phyloP scores from a whole-genome alignment of 2,888 invertebrate genomes.

The Nyleta sp. region DNA sequence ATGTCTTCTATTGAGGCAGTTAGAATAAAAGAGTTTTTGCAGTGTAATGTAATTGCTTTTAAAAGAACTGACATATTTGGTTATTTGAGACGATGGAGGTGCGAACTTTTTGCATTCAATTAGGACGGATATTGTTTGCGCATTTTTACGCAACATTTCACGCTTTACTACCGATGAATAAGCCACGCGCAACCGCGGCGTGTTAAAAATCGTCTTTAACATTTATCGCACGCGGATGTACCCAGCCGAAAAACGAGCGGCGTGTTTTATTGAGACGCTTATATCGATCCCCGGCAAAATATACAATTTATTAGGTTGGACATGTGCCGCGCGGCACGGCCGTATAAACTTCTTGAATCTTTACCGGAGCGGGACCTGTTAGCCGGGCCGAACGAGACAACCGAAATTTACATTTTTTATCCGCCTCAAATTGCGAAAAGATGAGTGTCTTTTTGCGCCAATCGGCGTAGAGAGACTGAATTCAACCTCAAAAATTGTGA shows the following conservation, averaged over 20 bases:
- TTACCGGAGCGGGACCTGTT: slow-evolving; percentile 47
- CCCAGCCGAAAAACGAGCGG: slow-evolving; percentile 24
- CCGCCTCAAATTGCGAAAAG: slow-evolving; percentile 20
- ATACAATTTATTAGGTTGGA: slow-evolving; percentile 56
- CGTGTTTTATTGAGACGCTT: slow-evolving; percentile 46
- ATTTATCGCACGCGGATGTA: slow-evolving; percentile 35
- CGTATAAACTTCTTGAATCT: slow-evolving; percentile 62
- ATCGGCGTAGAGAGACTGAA: too few species aligned
- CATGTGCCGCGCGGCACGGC: slow-evolving; percentile 36
- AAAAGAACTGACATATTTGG: too few species aligned
- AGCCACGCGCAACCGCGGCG: background rate
- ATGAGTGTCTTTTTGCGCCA: background rate
- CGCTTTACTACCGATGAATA: too few species aligned
- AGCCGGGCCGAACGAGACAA: slow-evolving; percentile 31
- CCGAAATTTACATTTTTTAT: slow-evolving; percentile 33
- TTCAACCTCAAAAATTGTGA: too few species aligned
- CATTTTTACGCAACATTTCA: too few species aligned
- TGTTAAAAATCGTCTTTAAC: slow-evolving; percentile 31
- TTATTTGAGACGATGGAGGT: too few species aligned
- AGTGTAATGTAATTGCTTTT: too few species aligned
- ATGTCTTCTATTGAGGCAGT: too few species aligned
- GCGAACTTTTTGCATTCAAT: too few species aligned
- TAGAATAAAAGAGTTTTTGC: too few species aligned
- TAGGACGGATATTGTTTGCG: too few species aligned
- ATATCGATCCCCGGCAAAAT: slow-evolving; percentile 43